phyloP scores from a whole-genome alignment of 2,888 invertebrate species.

The Augochlorella aurata region DNA sequence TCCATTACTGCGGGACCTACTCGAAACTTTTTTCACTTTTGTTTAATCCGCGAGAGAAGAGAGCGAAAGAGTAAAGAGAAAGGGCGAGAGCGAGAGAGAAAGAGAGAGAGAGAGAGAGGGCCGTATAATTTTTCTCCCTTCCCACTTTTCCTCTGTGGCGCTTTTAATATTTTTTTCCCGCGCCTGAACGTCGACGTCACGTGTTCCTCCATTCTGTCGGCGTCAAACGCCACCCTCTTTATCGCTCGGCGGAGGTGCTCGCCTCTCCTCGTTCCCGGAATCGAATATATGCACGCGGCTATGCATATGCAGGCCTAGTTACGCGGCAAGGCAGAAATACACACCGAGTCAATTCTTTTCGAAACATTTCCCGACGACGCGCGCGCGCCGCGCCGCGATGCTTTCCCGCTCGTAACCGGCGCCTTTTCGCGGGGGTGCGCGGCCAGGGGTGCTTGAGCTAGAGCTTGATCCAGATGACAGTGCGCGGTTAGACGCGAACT shows the following conservation, averaged over 20 bases:
- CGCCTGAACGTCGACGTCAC: constrained; percentile 37
- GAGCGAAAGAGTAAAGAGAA: neutral
- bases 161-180: neutral
- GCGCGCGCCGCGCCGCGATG: neutral
- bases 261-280: constrained; percentile 45
- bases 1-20: constrained; percentile 39
- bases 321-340: neutral
- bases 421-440: neutral
- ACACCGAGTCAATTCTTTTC: constrained; percentile 33
- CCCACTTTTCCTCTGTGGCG: neutral
- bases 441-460: neutral
- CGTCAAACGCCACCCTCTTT: constrained; percentile 47
- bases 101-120: constrained; percentile 22
- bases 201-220: constrained; percentile 32
- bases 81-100: too few species aligned
- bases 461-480: constrained; percentile 34
- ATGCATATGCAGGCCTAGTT: constrained; percentile 46
- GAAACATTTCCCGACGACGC: constrained; percentile 29
- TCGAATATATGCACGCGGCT: constrained; percentile 44
- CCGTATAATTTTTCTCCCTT: constrained; percentile 37
- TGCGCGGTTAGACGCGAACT: constrained; percentile 5
- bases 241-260: constrained; percentile 8
- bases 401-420: neutral
- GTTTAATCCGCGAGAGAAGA: constrained; percentile 9
- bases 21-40: constrained; percentile 39